Base-by-base conservation (phyloP, 1,140 invertebrate genomes). In the Drosophila nebulosa region DNA sequence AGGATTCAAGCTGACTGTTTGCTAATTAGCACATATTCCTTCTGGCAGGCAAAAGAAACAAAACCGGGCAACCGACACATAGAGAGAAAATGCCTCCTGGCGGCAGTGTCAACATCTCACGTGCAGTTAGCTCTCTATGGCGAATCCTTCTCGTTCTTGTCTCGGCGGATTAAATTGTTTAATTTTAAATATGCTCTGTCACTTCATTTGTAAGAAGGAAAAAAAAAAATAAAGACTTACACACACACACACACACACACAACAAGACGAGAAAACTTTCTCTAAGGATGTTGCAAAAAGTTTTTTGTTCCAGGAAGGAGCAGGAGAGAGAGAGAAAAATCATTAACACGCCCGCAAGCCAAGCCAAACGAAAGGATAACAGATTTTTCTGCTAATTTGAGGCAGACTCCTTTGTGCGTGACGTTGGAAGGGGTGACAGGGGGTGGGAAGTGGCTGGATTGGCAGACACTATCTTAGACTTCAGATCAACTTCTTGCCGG, bases 351-450 rank as follows among this genome's bases (percentile, higher is more conserved):
- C 89, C 89, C 89, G 89, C 85, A 90, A 90, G 89, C 80, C 69
- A 78, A 89, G 85, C 85, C 81, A 80, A 88, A 88, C 83, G 83
- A 89, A 90, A 90, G 89, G 89, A 90, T 90, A 90, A 90, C 89
- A 90, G 89, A 90, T 90, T 90, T 86, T 90, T 90, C 89, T 90
- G 88, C 88, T 90, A 90, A 90, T 90, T 90, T 90, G 88, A 78
- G 78, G 73, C 83, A 80, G 73, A 90, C 77, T 84, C 84, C 85
- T 90, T 90, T 89, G 89, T 90, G 89, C 89, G 80, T 90, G 89
- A 90, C 84, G 79, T 73, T 53, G 51, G n/a, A n/a, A n/a, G 53
- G 42, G 16, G n/a, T 7, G 27, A 30, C 7, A 30, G 42, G 1
- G 7, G 12, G 39, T 3, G 27, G 24, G 18, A 10, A 7, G n/a